Conservation (phyloP, 2,797 vertebrate species). For the Linurgus olivaceus region DNA sequence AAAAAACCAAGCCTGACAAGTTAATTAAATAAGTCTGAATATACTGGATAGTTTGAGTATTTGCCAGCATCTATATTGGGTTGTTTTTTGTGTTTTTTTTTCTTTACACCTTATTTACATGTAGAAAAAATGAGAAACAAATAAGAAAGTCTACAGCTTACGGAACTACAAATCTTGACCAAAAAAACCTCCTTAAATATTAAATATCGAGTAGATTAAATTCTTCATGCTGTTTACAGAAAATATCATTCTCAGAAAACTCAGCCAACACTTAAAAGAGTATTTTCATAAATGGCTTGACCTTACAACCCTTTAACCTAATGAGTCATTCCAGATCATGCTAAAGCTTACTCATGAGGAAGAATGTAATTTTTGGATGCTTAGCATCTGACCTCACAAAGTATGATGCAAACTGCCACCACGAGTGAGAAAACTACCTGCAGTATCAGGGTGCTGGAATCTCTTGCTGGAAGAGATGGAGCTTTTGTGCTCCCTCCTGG, state of each 20-base stretch:
- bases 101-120: background rate
- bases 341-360: slow-evolving; percentile 49
- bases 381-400: slow-evolving; percentile 22
- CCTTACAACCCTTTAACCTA: background rate
- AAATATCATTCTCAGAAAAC: background rate
- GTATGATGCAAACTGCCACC: slow-evolving; percentile 13
- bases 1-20: slow-evolving; percentile 21
- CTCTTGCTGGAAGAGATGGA: background rate
- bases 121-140: background rate
- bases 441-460: background rate
- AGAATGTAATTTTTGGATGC: slow-evolving; percentile 25
- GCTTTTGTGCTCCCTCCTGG: background rate
- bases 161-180: background rate
- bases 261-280: background rate
- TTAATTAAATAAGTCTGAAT: slow-evolving; percentile 32
- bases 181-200: background rate
- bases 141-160: background rate
- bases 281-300: background rate
- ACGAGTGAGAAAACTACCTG: background rate
- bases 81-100: background rate
- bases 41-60: background rate
- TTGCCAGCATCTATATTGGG: background rate
- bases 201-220: background rate
- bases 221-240: background rate
- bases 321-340: slow-evolving; percentile 18